phyloP scores from a whole-genome alignment of 2,797 vertebrate species.

The Argentina silus region DNA sequence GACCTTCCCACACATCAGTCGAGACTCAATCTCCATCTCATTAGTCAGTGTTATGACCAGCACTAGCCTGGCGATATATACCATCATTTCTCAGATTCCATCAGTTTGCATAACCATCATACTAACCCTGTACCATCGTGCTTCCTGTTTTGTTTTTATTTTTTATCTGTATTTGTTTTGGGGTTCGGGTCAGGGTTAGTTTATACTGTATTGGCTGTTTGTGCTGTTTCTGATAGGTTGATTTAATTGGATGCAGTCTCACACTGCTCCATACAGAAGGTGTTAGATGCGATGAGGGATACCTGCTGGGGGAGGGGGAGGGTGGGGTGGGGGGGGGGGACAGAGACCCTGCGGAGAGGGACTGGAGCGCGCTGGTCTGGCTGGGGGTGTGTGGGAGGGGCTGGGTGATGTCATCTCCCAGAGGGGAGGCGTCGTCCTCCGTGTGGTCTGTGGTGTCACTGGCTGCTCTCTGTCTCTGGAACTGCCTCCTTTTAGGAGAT shows the following conservation, averaged over 20 bases:
- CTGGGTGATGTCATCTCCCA: conserved; percentile 70
- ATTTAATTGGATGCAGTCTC: neutral
- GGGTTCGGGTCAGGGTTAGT: too few relatives aligned
- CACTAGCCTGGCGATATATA: too few relatives aligned
- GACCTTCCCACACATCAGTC: too few relatives aligned
- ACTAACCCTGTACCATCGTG: too few relatives aligned
- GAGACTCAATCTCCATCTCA: too few relatives aligned
- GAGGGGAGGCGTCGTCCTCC: conserved; percentile 75
- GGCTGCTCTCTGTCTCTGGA: conserved; percentile 94
- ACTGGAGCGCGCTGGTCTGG: conserved; percentile 73
- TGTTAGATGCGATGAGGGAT: conserved; percentile 29
- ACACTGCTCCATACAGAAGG: neutral
- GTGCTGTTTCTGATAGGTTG: too few relatives aligned
- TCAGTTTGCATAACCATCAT: too few relatives aligned
- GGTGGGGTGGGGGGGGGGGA: conserved; percentile 74
- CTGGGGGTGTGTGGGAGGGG: conserved; percentile 77
- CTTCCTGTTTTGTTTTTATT: too few relatives aligned
- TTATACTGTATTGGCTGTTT: too few relatives aligned
- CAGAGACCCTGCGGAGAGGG: conserved; percentile 81
- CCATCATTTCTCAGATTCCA: too few relatives aligned
- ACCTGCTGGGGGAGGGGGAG: conserved; percentile 86
- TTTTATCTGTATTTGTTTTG: too few relatives aligned
- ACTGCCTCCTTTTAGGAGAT: conserved; percentile 89
- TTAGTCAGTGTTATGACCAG: too few relatives aligned
- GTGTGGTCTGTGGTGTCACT: conserved; percentile 92